phyloP scores from a whole-genome alignment of 2,113 vertebrate species.

The Myodes glareolus region DNA sequence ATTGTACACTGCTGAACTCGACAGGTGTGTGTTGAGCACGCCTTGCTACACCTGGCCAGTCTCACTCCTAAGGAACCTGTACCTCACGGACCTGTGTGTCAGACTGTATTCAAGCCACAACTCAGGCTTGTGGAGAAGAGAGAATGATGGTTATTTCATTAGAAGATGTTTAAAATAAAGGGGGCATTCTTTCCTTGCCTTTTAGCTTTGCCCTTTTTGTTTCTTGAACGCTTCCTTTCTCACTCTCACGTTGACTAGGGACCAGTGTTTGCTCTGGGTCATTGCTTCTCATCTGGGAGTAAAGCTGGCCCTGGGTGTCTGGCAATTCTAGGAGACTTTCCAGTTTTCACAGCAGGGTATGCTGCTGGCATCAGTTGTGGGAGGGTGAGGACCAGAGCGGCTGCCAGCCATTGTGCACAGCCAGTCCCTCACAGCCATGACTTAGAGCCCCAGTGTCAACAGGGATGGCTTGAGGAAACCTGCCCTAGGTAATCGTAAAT shows the following conservation, averaged over 20 bases:
- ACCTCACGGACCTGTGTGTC: constrained; percentile 11
- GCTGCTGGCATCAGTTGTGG: not conserved
- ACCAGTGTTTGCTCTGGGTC: constrained; percentile 23
- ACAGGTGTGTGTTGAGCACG: constrained; percentile 66
- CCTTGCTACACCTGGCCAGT: constrained; percentile 33
- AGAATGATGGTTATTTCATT: constrained; percentile 33
- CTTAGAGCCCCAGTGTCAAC: not conserved
- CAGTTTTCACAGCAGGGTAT: not conserved
- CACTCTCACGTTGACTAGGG: not conserved
- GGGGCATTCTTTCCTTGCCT: not conserved
- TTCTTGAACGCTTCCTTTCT: not conserved
- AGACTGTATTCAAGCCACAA: constrained; percentile 17
- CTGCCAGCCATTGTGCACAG: not conserved
- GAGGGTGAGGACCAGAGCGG: not conserved
- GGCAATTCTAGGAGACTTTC: constrained; percentile 8
- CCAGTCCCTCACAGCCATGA: not conserved
- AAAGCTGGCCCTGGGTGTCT: not conserved
- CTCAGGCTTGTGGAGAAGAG: constrained; percentile 33
- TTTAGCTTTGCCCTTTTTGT: not conserved
- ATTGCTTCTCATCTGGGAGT: not conserved
- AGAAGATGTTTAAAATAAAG: not conserved
- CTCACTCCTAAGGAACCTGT: constrained; percentile 56
- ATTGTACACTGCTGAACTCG: constrained; percentile 56
- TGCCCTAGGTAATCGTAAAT: not conserved
- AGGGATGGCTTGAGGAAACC: not conserved